A percentile compares a stretch with the other conserved stretches of the same genome.
phyloP scores from a whole-genome alignment of 2,888 invertebrate genomes.

The Diaperis boleti region DNA sequence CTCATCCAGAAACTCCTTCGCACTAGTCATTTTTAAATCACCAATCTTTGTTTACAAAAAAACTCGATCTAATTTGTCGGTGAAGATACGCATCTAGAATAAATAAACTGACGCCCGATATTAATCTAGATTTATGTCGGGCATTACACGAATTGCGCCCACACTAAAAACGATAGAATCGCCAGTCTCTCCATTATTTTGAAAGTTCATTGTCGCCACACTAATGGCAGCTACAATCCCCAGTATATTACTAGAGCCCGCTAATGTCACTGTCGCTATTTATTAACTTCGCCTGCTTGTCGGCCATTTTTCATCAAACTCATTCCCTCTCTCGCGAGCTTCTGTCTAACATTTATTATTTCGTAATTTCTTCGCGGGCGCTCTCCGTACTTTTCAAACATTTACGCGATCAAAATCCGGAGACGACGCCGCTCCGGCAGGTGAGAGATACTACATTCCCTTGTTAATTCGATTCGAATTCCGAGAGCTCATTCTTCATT shows the following conservation, averaged over 20 bases:
- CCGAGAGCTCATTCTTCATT: slow-evolving; percentile 55
- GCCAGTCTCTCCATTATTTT: not conserved
- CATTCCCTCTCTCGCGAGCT: slow-evolving; percentile 52
- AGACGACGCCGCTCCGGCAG: no score
- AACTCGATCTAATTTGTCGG: no score
- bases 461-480: slow-evolving; percentile 54
- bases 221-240: slow-evolving; percentile 47
- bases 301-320: slow-evolving; percentile 57
- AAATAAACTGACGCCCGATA: no score
- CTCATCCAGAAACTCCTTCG: no score
- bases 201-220: not conserved
- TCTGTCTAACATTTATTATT: slow-evolving; percentile 39
- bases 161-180: not conserved
- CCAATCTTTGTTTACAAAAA: no score
- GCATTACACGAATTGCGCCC: not conserved
- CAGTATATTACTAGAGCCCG: slow-evolving; percentile 51
- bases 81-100: no score
- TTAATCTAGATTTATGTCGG: not conserved
- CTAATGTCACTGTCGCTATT: slow-evolving; percentile 57
- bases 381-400: not conserved
- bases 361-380: slow-evolving; percentile 1
- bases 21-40: no score
- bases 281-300: slow-evolving; percentile 55
- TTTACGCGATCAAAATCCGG: no score
- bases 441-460: slow-evolving; percentile 39